Percentiles rank a stretch among this genome's conserved stretches.
These are phyloP conservation scores for Ceratothoa steindachneri DNA, from an alignment of 2,888 invertebrate species.

Conservation along the genomic window DNA sequence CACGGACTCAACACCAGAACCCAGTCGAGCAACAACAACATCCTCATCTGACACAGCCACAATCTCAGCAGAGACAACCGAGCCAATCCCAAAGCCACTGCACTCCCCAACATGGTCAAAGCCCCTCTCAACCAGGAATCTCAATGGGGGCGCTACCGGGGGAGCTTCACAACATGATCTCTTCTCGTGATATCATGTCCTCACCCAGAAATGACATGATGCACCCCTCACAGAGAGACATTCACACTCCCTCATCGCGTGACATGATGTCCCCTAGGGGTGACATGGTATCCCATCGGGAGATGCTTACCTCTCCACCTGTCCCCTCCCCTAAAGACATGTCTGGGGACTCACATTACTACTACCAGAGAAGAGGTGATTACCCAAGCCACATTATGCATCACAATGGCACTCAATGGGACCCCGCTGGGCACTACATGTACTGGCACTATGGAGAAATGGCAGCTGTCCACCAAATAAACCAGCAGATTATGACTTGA, in stretches of 20 bases:
- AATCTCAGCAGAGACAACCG: conserved; percentile 1
- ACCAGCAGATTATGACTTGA: conserved; percentile 47
- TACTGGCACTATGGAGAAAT: conserved; percentile 47
- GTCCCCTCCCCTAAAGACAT: conserved; percentile 31
- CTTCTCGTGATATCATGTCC: conserved; percentile 22
- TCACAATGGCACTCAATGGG: conserved; percentile 30
- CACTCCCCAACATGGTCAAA: conserved; percentile 1
- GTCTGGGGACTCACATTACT: conserved; percentile 25
- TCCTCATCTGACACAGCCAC: background rate
- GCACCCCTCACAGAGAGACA: too few relatives aligned
- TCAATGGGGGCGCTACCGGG: conserved; percentile 25
- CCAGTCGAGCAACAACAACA: background rate
- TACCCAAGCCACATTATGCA: conserved; percentile 17
- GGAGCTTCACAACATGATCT: conserved; percentile 22
- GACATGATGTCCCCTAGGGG: conserved; percentile 20
- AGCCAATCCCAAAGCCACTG: conserved; percentile 5
- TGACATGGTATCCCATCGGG: conserved; percentile 26
- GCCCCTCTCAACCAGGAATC: conserved; percentile 21
- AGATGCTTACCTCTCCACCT: conserved; percentile 25
- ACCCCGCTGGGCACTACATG: conserved; percentile 34
- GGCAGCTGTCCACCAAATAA: conserved; percentile 46
- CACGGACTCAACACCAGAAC: conserved; percentile 16
- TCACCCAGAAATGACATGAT: conserved; percentile 22
- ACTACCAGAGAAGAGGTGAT: conserved; percentile 10
- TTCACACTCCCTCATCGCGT: too few relatives aligned